A percentile compares a stretch with the other conserved stretches of the same genome.
Evolutionary conservation across 2,113 vertebrate species (phyloP).

Genomic region (Saccopteryx leptura): DNA sequence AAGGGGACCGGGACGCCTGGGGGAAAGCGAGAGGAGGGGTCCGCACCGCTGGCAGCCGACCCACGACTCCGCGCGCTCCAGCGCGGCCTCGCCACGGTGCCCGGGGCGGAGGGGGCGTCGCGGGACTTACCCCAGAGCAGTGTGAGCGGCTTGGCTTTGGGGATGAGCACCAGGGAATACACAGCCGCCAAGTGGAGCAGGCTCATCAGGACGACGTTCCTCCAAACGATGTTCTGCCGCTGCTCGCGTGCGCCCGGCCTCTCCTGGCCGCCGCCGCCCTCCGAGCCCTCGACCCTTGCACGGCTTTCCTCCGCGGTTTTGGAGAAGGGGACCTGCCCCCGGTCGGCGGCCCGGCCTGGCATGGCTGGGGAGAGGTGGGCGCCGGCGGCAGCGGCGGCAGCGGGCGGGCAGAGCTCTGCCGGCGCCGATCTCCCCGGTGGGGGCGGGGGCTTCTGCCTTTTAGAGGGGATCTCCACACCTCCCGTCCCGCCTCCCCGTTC

Average conservation of each 20-base stretch:
- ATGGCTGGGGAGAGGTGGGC: conserved; percentile 43
- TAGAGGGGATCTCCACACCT: not conserved
- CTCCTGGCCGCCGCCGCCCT: not conserved
- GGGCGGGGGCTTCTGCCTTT: not conserved
- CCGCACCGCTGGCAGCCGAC: not conserved
- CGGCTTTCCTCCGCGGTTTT: conserved; percentile 7
- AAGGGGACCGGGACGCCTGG: rapidly evolving
- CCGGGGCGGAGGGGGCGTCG: not conserved
- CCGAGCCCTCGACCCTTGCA: not conserved
- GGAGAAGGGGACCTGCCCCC: not conserved
- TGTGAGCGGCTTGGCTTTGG: conserved; percentile 88
- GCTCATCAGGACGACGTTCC: conserved; percentile 89
- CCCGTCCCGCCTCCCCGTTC: not conserved
- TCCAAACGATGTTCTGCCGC: conserved; percentile 87
- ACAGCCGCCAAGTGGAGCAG: conserved; percentile 88
- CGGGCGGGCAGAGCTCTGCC: not conserved
- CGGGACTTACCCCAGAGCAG: conserved; percentile 90
- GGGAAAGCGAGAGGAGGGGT: not conserved
- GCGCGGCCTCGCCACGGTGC: not conserved
- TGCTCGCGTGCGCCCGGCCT: not conserved
- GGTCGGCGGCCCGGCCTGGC: conserved; percentile 7
- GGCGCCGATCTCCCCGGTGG: not conserved
- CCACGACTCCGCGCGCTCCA: not conserved
- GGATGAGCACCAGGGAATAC: conserved; percentile 89
- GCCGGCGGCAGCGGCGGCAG: not conserved